Base-by-base conservation (phyloP, 1,140 invertebrate species). In the Danaus plexippus region DNA sequence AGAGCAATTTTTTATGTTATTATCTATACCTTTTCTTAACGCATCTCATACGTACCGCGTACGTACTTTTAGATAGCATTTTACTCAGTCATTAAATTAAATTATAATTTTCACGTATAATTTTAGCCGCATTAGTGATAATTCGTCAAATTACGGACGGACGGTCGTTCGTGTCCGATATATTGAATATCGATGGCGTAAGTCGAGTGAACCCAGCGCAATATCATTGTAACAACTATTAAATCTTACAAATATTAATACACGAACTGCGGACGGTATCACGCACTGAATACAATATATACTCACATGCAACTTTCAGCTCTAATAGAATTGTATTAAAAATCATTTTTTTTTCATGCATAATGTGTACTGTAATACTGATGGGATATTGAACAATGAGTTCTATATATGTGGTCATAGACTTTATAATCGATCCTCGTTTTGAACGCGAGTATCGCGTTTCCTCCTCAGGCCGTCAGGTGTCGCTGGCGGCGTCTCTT, bases 181-280 rank as follows among this genome's bases (percentile, higher is more conserved):
- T 32, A 32, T 32, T 32, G 22, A 32, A 6, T 32, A 32, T 32
- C 2, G 22, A 32, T 32, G 22, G 7, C 22, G 22, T 32, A 32
- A 32, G 15, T 1, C 1, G 22, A 32, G 22, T 8, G 22, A 32
- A 32, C 0, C 22, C 22, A 6, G 22, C 5, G 63, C 59, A 69
- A 75, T 76, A 71, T 59, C 69, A 59, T 73, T 72, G 75, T 80
- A 85, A 82, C 78, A 81, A 82, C 79, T 85, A 83, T 81, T 78
- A 83, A 83, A 83, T 80, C 81, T 81, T 81, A 81, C 69, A 75
- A 80, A 75, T 80, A 81, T 75, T 77, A 83, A 77, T 75, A 68
- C 73, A 75, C 73, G 77, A 85, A 83, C 81, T 76, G 71, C 66
- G 77, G 75, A 80, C 81, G 75, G 64, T 85, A 85, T 85, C 80